Base-by-base conservation (phyloP, 2,113 vertebrate species). In the Corythornis madagascariensis region DNA sequence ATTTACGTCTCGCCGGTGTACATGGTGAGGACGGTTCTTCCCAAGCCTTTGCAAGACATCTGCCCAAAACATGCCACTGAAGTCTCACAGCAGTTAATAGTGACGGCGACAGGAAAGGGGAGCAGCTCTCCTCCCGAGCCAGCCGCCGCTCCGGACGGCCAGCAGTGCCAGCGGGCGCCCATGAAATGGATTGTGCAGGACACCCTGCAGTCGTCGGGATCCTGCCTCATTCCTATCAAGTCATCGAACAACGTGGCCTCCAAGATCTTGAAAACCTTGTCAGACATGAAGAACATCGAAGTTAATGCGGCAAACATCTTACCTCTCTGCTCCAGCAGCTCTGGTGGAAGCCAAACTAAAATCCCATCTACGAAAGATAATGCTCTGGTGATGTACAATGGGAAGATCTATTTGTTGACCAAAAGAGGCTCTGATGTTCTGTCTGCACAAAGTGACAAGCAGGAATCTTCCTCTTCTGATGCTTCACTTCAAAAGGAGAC, bases 121-220 rank as follows among this genome's bases (percentile, higher is more conserved):
- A 67, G 4, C 45, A 73, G 40, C 33, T 78, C 94, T 75, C 67
- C 87, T 53, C 40, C 92, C 17, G 83, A 89, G 64, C 50, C 90
- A 11, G 84, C 83, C 28, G n/a, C 86, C 22, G 80, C 92, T 12
- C 80, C 92, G 11, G 57, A 97, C 53, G 97, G 95, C 66, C 81
- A 96, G 53, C 94, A 96, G 69, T 77, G 91, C 81, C 94, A 96
- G 65, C 94, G 91, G 48, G 77, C 95, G 63, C 98, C 98, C 20
- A 97, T 98, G 88, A 98, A 98, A 89, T 99, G 98, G 98, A 95
- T 98, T 11, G 98, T 99, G 91, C 98, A 98, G 84, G 98, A 98
- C 83, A 95, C 83, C 15, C 92, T 97, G 13, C 91, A 93, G 11
- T 66, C 87, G 8, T 48, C 67, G 19, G 69, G 96, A 24, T 86